Evolutionary conservation across 2,888 invertebrate genomes (phyloP), one percentile per base, ranked within the genome.

Genomic region (Sarcophaga rosellei): DNA sequence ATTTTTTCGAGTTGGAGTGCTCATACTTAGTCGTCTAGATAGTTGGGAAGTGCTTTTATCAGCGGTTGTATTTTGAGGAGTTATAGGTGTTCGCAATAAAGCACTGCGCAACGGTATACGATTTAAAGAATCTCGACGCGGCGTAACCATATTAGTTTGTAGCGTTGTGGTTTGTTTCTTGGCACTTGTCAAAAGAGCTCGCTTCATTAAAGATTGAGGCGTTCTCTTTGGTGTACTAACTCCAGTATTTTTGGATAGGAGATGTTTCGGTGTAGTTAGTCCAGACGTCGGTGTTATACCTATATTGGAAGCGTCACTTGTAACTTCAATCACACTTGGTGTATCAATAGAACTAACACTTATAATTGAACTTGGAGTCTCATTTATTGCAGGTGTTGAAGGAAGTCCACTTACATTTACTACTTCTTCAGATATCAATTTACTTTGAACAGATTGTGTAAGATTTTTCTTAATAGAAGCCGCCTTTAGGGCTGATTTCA

Each of bases 131-230:
- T 77, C 74, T n/a, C 69, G 77, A 21, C 62, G 74, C 1, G 84
- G 83, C 20, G 82, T 80, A 3, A 61, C 57, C 17, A 53, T 8
- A 25, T 17, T 66, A 65, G 23, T 68, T 66, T 73, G 82, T 17
- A 85, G 81, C n/a, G 89, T 85, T 3, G 77, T 68, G 4, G 86
- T 88, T 59, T 89, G 89, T 75, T 92, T 92, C 62, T 91, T 92
- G 12, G 91, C 91, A 80, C 92, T 92, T n/a, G 91, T 90, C 5
- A 92, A 61, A 44, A 92, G 72, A 0, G 90, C 92, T 35, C 90
- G 89, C 85, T 92, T 92, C 89, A 91, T 92, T 3, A 92, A 80
- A 0, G 92, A 92, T 44, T 91, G 91, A 2, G 92, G 91, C 0
- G 92, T 91, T 5, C 91, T 90, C 23, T 87, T 89, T 3, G 91